Evolutionary conservation across 35 echinoderm and acorn worm species (phyloP), one percentile per base, ranked within the genome.

Genomic region (Patiria miniata): DNA sequence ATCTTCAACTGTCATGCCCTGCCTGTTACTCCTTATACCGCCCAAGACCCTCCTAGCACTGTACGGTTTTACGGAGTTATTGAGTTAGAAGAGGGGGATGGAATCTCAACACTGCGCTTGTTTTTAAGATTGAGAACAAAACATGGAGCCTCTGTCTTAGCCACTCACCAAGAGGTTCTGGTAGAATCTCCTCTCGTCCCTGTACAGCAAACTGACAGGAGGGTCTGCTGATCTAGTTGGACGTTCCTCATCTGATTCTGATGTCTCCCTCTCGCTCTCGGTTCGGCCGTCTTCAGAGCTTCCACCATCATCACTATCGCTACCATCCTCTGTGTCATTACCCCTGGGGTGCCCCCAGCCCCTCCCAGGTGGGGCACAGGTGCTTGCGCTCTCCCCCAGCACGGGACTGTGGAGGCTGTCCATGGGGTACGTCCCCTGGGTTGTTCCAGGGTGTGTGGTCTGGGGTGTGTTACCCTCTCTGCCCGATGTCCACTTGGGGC

Each of bases 341-440:
- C 42, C 42, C 4, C 12, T 12, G 42, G 42, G 42, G 12, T 4
- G 42, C 12, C 12, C 4, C 42, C 42, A 47, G 4, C 42, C 42
- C 33, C 58, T 47, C 15, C 58, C 39, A 21, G 50, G 60, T 84
- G 93, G 93, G 22, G 83, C 77, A 37, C 83, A 95, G 7, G 89
- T 95, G 40, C 96, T 99, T 61, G 92, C 96, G 87, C 96, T 99
- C 69, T 99, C 96, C 17, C 96, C 96, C 18, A 99, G 80, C 36
- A 93, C 88, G 21, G 96, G 96, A 52, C 92, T 94, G 2, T 77
- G 51, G 16, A 97, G 80, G 40, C 80, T 79, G 91, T 88, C 83
- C 69, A 61, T 55, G 22, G 83, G 87, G 39, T 77, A 51, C 37
- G 90, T 50, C 18, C 61, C 40, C 29, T 80, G 51, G 28, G 39